Base-by-base conservation (phyloP, 2,888 invertebrate species). In the Halocaridina rubra region DNA sequence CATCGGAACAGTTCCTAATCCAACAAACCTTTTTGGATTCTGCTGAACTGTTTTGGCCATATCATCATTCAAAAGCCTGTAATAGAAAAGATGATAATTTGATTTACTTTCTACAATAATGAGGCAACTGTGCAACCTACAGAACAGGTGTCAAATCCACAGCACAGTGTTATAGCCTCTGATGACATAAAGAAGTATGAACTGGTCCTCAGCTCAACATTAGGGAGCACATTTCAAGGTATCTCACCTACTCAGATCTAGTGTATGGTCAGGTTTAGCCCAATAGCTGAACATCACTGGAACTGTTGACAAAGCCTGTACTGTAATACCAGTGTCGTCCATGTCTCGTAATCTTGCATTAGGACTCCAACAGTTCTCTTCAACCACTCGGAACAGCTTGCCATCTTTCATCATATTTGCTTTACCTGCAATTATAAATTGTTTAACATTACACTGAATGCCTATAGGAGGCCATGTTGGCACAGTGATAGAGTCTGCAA, bases 231-330 rank as follows among this genome's bases (percentile, higher is more conserved):
- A n/a, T n/a, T n/a, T n/a, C n/a, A n/a, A n/a, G n/a, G n/a, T n/a
- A 27, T 61, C 67, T 71, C 39, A 85, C 87, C 87, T 78, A 29
- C 81, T 81, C 0, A 93, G 89, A 85, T 92, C 91, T 22, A 92
- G 89, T 0, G 92, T 91, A 88, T 93, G 92, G 61, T 91, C 91
- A 2, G 92, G 90, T 89, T 93, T 92, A 0, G 93, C 93, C 92
- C 92, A 93, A 89, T 93, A 93, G 88, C 91, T 92, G 89, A 93
- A 93, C 93, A 93, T 93, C 46, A 93, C 93, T 5, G 93, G 93
- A 0, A 93, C 93, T 0, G 93, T 93, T 7, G 93, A 93, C 80
- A 93, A 89, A 2, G 82, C 87, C 46, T 93, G 93, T 0, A 92
- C 91, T 77, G 91, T 90, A 4, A 93, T 92, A 33, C 92, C 91